phyloP scores from a whole-genome alignment of 2,888 invertebrate species.

The Luffia ferchaultella region DNA sequence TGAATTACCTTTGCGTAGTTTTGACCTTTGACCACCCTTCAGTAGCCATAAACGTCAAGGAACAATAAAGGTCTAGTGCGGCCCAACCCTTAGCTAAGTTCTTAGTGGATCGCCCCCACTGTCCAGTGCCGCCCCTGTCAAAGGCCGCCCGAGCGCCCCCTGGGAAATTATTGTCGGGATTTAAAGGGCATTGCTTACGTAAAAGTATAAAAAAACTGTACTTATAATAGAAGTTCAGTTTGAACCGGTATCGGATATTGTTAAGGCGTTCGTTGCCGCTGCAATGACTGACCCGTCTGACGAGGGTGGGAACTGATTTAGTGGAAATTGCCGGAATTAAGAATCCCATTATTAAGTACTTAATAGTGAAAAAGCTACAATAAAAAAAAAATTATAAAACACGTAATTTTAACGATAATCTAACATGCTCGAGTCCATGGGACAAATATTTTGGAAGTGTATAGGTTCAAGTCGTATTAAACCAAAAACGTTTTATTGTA shows the following conservation, averaged over 20 bases:
- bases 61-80: constrained; percentile 54
- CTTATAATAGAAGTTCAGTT: constrained; percentile 43
- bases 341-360: too few relatives aligned
- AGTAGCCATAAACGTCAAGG: constrained; percentile 60
- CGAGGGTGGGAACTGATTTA: too few relatives aligned
- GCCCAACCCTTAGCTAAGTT: constrained; percentile 40
- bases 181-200: constrained; percentile 63
- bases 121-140: constrained; percentile 60
- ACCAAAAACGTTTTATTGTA: too few relatives aligned
- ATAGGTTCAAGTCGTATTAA: too few relatives aligned
- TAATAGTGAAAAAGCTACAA: too few relatives aligned
- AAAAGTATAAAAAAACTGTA: constrained; percentile 53
- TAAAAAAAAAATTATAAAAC: too few relatives aligned
- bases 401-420: too few relatives aligned
- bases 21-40: constrained; percentile 49
- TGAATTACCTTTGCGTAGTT: constrained; percentile 37
- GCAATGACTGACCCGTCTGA: too few relatives aligned
- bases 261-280: constrained; percentile 35
- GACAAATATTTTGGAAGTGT: too few relatives aligned
- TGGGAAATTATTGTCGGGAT: constrained; percentile 67
- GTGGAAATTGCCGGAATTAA: too few relatives aligned
- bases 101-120: constrained; percentile 43
- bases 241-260: constrained; percentile 32
- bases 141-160: constrained; percentile 51
- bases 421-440: too few relatives aligned